Base-by-base conservation (phyloP, 1,140 invertebrate genomes). In the Drosophila guanche region DNA sequence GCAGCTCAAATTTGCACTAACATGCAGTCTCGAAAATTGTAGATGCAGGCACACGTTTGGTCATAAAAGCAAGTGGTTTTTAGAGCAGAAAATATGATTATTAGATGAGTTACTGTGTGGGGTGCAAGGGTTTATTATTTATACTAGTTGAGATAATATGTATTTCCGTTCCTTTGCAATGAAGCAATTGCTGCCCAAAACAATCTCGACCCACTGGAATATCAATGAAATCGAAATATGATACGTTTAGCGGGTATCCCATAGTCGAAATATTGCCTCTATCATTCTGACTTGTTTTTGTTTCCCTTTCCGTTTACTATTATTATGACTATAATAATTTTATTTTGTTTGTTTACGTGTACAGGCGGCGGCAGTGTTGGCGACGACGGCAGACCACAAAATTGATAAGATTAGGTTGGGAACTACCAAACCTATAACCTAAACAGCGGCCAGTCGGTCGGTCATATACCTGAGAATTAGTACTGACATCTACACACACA, bases 301-400 rank as follows among this genome's bases (percentile, higher is more conserved):
- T 61, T 53, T 56, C 59, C 29, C 66, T 78, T 61, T 62, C 47
- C 43, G 43, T 48, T 45, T 72, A 78, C 58, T 79, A 66, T 69
- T 80, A 59, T 77, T 77, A 65, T 77, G 68, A 81, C 57, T 63
- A 80, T 75, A 27, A 37, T 37, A 12, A 4, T 12, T 37, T 37
- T 37, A 37, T 81, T 83, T 78, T 84, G 79, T 83, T 83, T 83
- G 79, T 83, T 83, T 83, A 84, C 70, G 79, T 54, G 66, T 56
- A 63, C 43, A 42, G 48, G 12, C 46, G n/a, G 22, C 50, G 52
- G 51, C 71, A 48, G 61, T 4, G 45, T 6, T 43, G 20, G 40
- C 65, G 41, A 8, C 46, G 20, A 40, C 65, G 60, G 51, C 71
- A 53, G 61, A 66, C 60, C 61, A 74, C 72, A 75, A 75, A 43